Percentiles rank a stretch among this genome's conserved stretches.
Conservation (phyloP, 2,113 vertebrate species). For the Talpa occidentalis region DNA sequence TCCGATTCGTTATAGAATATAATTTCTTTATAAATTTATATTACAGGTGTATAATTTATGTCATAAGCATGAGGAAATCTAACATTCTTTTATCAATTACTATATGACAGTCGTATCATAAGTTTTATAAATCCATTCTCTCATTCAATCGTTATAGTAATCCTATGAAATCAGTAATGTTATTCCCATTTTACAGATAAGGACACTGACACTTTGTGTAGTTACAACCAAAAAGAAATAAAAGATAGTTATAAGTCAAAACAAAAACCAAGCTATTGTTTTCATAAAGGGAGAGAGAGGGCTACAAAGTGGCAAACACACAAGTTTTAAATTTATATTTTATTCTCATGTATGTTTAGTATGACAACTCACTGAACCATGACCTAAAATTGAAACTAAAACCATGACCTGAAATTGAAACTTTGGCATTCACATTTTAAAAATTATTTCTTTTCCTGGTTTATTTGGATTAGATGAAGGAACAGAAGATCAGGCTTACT, state of each 20-base stretch:
- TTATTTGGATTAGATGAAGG: conserved; percentile 14
- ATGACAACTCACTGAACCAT: conserved; percentile 44
- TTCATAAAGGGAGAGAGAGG: neutral
- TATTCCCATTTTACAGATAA: neutral
- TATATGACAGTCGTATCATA: neutral
- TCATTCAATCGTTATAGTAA: neutral
- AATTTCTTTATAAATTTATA: conserved; percentile 1
- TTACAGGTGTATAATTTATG: neutral
- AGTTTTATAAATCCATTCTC: neutral
- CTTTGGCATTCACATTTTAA: neutral
- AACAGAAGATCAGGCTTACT: neutral
- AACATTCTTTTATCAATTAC: neutral
- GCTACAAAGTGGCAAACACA: neutral
- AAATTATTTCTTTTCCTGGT: neutral
- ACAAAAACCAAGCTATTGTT: neutral
- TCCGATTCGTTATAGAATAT: neutral
- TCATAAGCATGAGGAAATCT: neutral
- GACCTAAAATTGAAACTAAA: conserved; percentile 37
- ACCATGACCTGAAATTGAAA: conserved; percentile 44
- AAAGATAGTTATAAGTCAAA: neutral
- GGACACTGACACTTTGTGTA: neutral
- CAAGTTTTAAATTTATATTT: conserved; percentile 56
- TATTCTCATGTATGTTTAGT: conserved; percentile 53
- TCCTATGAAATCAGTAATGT: neutral
- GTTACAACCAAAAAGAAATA: neutral